phyloP scores from a whole-genome alignment of 2,888 invertebrate species.

The Thumatha senex region DNA sequence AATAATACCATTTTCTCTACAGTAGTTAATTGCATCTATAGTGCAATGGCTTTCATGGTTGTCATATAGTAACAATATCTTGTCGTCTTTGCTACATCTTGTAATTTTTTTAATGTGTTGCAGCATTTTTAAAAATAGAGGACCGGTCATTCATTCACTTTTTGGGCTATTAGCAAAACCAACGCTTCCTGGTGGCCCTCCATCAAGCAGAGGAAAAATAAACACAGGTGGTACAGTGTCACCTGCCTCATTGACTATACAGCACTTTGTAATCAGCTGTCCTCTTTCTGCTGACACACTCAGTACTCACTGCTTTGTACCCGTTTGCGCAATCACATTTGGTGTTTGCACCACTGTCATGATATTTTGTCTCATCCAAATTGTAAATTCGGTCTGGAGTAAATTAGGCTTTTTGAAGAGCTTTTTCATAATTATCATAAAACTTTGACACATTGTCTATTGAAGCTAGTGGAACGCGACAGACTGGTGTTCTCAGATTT shows the following conservation, averaged over 20 bases:
- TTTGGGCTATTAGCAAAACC: conserved; percentile 37
- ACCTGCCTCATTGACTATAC: conserved; percentile 31
- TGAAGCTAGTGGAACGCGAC: not conserved
- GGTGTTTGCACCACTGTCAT: conserved; percentile 1
- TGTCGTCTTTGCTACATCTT: conserved; percentile 28
- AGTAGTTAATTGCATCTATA: not conserved
- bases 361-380: conserved; percentile 3
- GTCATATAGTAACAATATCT: conserved; percentile 11
- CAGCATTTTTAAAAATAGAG: conserved; percentile 39
- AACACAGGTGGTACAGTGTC: conserved; percentile 37
- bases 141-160: conserved; percentile 42
- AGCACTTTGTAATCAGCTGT: conserved; percentile 23
- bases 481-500: not conserved
- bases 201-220: conserved; percentile 8
- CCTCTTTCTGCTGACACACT: conserved; percentile 2
- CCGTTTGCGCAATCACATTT: not conserved
- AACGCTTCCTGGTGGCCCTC: conserved; percentile 19
- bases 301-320: not conserved
- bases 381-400: conserved; percentile 8
- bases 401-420: not conserved
- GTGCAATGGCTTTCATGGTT: not conserved
- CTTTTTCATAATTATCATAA: not conserved
- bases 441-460: not conserved
- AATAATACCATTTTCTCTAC: conserved; percentile 9
- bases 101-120: conserved; percentile 18